Evolutionary conservation across 1,140 invertebrate species (phyloP).

Genomic region (Heliconius nattereri): DNA sequence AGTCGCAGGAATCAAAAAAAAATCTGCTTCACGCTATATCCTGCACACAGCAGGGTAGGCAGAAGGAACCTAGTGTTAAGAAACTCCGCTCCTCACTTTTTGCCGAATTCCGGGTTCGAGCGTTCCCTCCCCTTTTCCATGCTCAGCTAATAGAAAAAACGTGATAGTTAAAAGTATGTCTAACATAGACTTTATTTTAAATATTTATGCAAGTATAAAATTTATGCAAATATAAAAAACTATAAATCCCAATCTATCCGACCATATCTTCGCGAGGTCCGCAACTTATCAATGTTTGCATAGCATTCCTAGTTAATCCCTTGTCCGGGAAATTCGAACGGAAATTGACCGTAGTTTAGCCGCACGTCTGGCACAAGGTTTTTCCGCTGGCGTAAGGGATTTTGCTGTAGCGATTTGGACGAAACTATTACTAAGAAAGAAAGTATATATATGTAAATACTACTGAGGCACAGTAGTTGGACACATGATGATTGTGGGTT

Average conservation of each 20-base stretch:
- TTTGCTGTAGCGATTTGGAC: slow-evolving; percentile 3
- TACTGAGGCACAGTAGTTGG: no score
- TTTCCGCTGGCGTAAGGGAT: slow-evolving; percentile 36
- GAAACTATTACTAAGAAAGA: neutral
- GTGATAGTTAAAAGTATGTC: no score
- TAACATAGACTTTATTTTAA: no score
- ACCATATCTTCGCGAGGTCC: neutral
- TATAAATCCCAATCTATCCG: neutral
- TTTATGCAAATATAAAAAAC: neutral
- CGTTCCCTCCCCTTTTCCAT: no score
- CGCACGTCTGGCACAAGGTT: slow-evolving; percentile 28
- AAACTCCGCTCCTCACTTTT: no score
- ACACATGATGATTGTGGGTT: no score
- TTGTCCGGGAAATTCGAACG: slow-evolving; percentile 43
- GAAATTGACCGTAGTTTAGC: slow-evolving; percentile 44
- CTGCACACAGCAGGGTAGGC: no score
- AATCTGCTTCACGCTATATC: no score
- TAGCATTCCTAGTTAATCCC: slow-evolving; percentile 37
- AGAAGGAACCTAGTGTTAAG: no score
- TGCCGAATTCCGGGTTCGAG: no score
- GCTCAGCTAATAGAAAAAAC: no score
- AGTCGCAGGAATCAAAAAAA: no score
- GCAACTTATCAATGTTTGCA: slow-evolving; percentile 28
- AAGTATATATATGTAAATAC: neutral
- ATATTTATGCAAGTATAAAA: neutral